A percentile compares a stretch with the other conserved stretches of the same genome.
phyloP scores from a whole-genome alignment of 1,140 invertebrate species.

The Hermetia illucens region DNA sequence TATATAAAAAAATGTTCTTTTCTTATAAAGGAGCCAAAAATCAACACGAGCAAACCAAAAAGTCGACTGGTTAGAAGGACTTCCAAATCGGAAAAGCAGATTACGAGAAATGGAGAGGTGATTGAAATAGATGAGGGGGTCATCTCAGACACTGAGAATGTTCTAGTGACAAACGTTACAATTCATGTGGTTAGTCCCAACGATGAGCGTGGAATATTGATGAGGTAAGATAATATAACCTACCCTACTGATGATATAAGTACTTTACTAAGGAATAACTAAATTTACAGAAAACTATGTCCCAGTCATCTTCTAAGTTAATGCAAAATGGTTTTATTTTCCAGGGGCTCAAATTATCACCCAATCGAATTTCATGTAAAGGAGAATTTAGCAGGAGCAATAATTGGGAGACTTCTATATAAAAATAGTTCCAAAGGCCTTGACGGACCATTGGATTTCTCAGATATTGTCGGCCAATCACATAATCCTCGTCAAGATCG shows the following conservation, averaged over 20 bases:
- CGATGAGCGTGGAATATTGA: conserved; percentile 47
- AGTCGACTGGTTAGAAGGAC: not conserved
- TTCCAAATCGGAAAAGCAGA: conserved; percentile 1
- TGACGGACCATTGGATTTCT: conserved; percentile 13
- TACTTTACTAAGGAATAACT: too few species aligned
- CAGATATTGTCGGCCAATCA: not conserved
- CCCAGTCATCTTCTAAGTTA: too few species aligned
- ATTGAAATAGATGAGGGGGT: conserved; percentile 9
- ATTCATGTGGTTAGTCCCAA: conserved; percentile 67
- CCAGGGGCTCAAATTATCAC: conserved; percentile 44
- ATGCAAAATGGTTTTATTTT: conserved; percentile 22
- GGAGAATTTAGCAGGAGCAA: conserved; percentile 59
- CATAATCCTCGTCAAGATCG: too few species aligned
- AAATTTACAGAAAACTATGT: too few species aligned
- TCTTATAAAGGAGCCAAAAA: conserved; percentile 18
- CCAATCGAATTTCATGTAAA: conserved; percentile 58
- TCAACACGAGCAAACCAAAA: too few species aligned
- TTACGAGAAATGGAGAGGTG: conserved; percentile 1
- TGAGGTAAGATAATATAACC: too few species aligned
- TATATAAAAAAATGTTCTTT: not conserved
- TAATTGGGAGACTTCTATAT: conserved; percentile 57
- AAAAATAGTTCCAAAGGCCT: conserved; percentile 36
- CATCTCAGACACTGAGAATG: conserved; percentile 35
- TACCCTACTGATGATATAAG: too few species aligned
- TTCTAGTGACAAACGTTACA: conserved; percentile 63